Conservation (phyloP, 2,113 vertebrate genomes). For the Leptocoma aspasia region DNA sequence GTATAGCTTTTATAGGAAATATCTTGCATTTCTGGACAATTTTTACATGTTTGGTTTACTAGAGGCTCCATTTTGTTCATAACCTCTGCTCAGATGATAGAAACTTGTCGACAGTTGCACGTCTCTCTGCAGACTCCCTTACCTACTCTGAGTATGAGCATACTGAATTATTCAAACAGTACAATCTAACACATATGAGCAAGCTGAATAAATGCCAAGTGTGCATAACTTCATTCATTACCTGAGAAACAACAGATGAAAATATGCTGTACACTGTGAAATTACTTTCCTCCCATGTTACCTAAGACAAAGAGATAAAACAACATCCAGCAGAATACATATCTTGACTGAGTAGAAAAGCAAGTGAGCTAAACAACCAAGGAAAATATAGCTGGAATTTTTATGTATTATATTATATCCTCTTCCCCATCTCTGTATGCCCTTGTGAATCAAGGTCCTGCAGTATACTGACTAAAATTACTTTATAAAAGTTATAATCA, state of each 20-base stretch:
- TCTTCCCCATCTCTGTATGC: not conserved
- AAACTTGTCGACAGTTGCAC: not conserved
- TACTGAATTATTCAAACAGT: not conserved
- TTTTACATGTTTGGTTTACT: not conserved
- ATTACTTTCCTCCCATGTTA: not conserved
- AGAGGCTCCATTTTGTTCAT: not conserved
- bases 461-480: conserved; percentile 8
- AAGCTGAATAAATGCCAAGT: not conserved
- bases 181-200: not conserved
- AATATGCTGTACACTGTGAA: not conserved
- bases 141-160: not conserved
- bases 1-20: not conserved
- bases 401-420: not conserved
- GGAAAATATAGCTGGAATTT: not conserved
- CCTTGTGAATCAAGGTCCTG: not conserved
- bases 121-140: not conserved
- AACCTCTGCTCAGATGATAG: not conserved
- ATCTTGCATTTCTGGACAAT: not conserved
- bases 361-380: not conserved
- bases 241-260: not conserved
- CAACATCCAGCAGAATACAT: not conserved
- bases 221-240: not conserved
- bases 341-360: not conserved
- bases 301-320: not conserved
- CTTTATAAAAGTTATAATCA: conserved; percentile 11